These are phyloP conservation scores for Dione vanillae DNA, from an alignment of 2,888 invertebrate genomes.

Conservation along the genomic window DNA sequence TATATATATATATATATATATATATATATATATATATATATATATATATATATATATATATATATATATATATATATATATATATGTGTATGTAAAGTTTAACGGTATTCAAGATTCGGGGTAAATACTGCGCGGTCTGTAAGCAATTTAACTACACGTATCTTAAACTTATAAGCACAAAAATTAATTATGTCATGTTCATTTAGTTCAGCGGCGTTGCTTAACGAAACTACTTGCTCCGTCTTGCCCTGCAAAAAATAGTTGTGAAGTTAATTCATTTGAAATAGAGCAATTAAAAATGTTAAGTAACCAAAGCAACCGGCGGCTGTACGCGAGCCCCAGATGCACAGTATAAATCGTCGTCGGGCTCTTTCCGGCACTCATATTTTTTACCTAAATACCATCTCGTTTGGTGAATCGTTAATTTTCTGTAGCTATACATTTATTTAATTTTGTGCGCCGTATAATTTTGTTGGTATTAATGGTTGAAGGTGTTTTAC, in stretches of 20 bases:
- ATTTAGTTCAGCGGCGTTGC: not conserved
- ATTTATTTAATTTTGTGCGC: constrained; percentile 41
- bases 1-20: too few species aligned
- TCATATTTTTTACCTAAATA: constrained; percentile 52
- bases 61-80: too few species aligned
- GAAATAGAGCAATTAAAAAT: constrained; percentile 37
- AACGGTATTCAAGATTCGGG: too few species aligned
- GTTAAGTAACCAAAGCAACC: constrained; percentile 41
- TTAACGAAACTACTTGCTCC: not conserved
- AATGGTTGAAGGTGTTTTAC: not conserved
- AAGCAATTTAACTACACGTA: not conserved
- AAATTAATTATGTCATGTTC: constrained; percentile 3
- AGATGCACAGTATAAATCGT: constrained; percentile 44
- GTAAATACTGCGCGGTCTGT: too few species aligned
- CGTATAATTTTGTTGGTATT: constrained; percentile 37
- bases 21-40: too few species aligned
- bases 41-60: too few species aligned
- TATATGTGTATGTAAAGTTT: too few species aligned
- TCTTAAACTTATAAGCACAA: not conserved
- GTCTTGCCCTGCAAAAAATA: not conserved
- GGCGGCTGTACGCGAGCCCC: constrained; percentile 30
- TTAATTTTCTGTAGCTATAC: constrained; percentile 49
- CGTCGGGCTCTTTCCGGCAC: constrained; percentile 44
- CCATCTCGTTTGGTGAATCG: constrained; percentile 48
- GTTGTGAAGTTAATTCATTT: constrained; percentile 14